Conservation (phyloP, 2,888 invertebrate species). For the Anodontia alba region DNA sequence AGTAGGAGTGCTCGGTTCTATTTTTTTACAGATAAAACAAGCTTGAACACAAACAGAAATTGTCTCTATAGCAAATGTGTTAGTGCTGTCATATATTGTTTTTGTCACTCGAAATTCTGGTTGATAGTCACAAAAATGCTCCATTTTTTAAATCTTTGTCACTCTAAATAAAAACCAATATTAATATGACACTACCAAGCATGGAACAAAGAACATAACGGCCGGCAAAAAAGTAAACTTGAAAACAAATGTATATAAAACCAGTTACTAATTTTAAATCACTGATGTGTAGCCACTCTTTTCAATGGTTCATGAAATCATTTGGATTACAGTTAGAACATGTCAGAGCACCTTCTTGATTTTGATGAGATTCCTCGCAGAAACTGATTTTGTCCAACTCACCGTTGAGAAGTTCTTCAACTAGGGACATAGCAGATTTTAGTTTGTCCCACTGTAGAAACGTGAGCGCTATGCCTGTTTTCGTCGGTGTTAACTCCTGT, state of each 20-base stretch:
- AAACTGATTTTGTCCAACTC: constrained; percentile 2
- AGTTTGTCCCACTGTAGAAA: constrained; percentile 6
- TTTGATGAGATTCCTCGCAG: constrained; percentile 9
- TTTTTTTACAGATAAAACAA: not conserved
- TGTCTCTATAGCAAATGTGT: not conserved
- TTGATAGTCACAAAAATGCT: not conserved
- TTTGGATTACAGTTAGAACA: constrained; percentile 16
- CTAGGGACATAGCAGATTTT: constrained; percentile 2
- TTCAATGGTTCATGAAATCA: not conserved
- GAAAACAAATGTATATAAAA: too few relatives aligned
- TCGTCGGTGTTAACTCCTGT: not conserved
- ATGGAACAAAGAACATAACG: too few relatives aligned
- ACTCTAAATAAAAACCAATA: too few relatives aligned
- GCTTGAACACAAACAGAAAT: not conserved
- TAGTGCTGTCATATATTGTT: not conserved
- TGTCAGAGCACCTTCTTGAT: not conserved
- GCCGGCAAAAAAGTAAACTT: too few relatives aligned
- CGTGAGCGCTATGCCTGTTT: constrained; percentile 13
- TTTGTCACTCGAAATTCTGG: not conserved
- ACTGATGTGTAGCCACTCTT: too few relatives aligned
- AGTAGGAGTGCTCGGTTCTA: not conserved
- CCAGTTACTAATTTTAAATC: too few relatives aligned
- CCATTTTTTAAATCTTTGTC: not conserved
- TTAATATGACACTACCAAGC: too few relatives aligned
- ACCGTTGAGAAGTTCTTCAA: constrained; percentile 6